A percentile compares a stretch with the other conserved stretches of the same genome.
Conservation (phyloP, 2,113 vertebrate species). For the Saguinus midas region DNA sequence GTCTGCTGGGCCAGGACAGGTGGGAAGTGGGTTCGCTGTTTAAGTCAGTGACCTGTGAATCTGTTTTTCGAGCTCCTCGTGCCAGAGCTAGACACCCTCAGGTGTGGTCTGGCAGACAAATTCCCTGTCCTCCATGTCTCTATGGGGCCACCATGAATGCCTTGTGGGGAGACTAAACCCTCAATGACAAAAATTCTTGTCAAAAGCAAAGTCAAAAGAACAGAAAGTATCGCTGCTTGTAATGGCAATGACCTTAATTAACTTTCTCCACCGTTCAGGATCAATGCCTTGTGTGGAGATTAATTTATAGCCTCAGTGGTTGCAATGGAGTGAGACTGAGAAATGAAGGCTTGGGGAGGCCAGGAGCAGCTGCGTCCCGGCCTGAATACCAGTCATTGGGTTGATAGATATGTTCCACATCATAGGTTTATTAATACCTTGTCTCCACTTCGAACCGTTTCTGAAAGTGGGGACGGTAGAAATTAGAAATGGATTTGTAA, state of each 20-base stretch:
- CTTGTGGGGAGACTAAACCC: background rate
- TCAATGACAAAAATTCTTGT: background rate
- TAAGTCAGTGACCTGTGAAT: background rate
- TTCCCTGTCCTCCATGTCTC: background rate
- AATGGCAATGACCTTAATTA: constrained; percentile 56
- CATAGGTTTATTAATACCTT: background rate
- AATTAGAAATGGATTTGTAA: constrained; percentile 9
- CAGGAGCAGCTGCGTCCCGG: background rate
- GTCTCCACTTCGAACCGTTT: background rate
- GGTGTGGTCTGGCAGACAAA: no score
- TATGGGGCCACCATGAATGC: fast-evolving
- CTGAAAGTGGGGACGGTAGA: background rate
- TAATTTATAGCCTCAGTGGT: background rate
- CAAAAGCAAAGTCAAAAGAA: background rate
- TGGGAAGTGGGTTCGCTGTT: fast-evolving
- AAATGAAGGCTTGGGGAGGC: background rate
- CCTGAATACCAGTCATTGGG: background rate
- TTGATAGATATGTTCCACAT: background rate
- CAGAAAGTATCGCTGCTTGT: background rate
- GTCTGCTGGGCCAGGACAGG: fast-evolving
- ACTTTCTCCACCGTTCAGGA: constrained; percentile 16
- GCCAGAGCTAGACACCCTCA: background rate
- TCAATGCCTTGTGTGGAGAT: background rate
- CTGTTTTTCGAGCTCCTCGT: background rate
- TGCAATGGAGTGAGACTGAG: background rate